Conservation (phyloP, 1,140 invertebrate species). For the Drosophila persimilis region DNA sequence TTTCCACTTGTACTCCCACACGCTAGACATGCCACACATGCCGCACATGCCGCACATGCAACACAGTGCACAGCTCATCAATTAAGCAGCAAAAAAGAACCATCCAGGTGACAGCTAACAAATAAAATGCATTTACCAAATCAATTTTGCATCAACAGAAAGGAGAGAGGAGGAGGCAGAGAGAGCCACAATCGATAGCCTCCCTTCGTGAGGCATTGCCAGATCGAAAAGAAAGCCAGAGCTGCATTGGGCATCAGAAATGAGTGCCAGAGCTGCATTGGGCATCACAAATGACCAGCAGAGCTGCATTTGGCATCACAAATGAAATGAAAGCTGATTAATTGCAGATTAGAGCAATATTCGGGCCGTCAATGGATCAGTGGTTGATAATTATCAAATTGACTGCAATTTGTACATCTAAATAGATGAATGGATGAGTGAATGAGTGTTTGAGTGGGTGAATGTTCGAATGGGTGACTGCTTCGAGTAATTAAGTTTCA, state of each 20-base stretch:
- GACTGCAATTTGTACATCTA: constrained; percentile 20
- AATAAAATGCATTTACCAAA: constrained; percentile 75
- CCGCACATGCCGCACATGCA: constrained; percentile 10
- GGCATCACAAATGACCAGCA: too few relatives aligned
- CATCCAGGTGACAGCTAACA: constrained; percentile 56
- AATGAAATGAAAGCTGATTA: too few relatives aligned
- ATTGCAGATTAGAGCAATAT: too few relatives aligned
- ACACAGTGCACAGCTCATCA: constrained; percentile 42
- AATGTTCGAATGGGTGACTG: constrained; percentile 28
- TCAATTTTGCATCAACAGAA: constrained; percentile 47
- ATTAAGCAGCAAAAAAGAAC: constrained; percentile 50
- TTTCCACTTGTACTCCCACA: too few relatives aligned
- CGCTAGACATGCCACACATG: too few relatives aligned
- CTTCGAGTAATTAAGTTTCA: constrained; percentile 54
- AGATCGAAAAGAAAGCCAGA: too few relatives aligned
- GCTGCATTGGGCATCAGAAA: too few relatives aligned
- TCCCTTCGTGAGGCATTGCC: too few relatives aligned
- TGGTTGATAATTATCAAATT: constrained; percentile 45
- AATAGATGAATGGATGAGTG: too few relatives aligned
- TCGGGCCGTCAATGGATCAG: background rate
- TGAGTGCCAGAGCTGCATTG: too few relatives aligned
- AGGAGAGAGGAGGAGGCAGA: constrained; percentile 11
- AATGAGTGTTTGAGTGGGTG: constrained; percentile 8
- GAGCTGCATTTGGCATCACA: too few relatives aligned
- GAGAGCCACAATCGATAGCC: constrained; percentile 47